phyloP scores from a whole-genome alignment of 2,113 vertebrate genomes.

The Herpetotheres cachinnans region DNA sequence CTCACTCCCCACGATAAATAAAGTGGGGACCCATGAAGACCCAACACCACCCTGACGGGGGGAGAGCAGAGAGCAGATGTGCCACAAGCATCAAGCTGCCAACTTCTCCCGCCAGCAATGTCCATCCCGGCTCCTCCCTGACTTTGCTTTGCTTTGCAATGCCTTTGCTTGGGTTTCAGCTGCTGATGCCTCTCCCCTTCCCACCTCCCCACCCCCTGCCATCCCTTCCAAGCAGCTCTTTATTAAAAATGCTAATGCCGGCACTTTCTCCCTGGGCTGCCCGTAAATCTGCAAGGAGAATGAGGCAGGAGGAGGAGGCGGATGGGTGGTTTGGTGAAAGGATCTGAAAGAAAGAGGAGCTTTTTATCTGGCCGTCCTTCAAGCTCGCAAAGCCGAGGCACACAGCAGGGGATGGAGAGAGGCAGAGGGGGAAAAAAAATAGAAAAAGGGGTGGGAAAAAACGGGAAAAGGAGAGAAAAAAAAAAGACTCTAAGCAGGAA shows the following conservation, averaged over 20 bases:
- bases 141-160: neutral
- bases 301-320: neutral
- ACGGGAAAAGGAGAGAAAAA: neutral
- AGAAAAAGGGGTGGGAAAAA: neutral
- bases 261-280: conserved; percentile 61
- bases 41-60: neutral
- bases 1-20: neutral
- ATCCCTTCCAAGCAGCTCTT: conserved; percentile 54
- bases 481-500: conserved; percentile 18
- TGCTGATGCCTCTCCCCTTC: neutral
- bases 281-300: conserved; percentile 28
- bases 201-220: neutral
- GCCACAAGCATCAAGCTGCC: accelerated
- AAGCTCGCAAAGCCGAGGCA: neutral
- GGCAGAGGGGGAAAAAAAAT: neutral
- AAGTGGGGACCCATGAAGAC: too few species aligned
- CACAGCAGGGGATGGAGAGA: conserved; percentile 6
- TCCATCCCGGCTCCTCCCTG: accelerated
- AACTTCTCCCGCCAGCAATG: accelerated
- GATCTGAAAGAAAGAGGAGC: conserved; percentile 47
- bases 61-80: neutral
- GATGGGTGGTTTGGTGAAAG: conserved; percentile 30
- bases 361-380: conserved; percentile 67
- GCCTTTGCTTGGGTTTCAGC: neutral
- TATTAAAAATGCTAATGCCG: conserved; percentile 72